phyloP scores from a whole-genome alignment of 1,140 invertebrate species.

The Octopus bimaculoides region DNA sequence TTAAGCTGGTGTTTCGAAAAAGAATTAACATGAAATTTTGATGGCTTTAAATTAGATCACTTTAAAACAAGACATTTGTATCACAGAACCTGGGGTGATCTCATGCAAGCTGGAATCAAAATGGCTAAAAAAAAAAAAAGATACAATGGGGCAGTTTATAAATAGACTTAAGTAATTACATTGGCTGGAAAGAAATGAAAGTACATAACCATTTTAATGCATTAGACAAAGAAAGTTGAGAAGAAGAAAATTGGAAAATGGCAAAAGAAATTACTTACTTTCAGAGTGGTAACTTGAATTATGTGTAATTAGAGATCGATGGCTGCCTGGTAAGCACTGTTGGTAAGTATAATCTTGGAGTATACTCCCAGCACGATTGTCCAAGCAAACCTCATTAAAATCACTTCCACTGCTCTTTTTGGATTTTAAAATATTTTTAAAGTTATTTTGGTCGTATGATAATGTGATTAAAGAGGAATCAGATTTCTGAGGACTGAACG shows the following conservation, averaged over 20 bases:
- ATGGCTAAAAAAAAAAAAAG: too few relatives aligned
- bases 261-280: slow-evolving; percentile 17
- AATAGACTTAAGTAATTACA: too few relatives aligned
- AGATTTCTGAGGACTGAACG: slow-evolving; percentile 21
- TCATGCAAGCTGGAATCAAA: too few relatives aligned
- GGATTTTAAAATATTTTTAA: slow-evolving; percentile 16
- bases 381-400: slow-evolving; percentile 9
- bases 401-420: not conserved
- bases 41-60: too few relatives aligned
- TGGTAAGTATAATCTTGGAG: slow-evolving; percentile 5
- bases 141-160: too few relatives aligned
- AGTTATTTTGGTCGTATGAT: slow-evolving; percentile 10
- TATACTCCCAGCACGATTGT: slow-evolving; percentile 8
- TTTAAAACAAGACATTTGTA: too few relatives aligned
- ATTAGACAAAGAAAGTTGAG: too few relatives aligned
- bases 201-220: too few relatives aligned
- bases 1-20: too few relatives aligned
- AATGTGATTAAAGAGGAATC: not conserved
- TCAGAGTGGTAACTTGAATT: slow-evolving; percentile 24
- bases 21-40: too few relatives aligned
- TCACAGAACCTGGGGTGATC: too few relatives aligned
- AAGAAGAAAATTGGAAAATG: not conserved
- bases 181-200: too few relatives aligned
- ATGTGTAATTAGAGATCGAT: slow-evolving; percentile 20
- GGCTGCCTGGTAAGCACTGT: slow-evolving; percentile 25